phyloP scores from a whole-genome alignment of 2,888 invertebrate genomes.

The Candidula unifasciata region DNA sequence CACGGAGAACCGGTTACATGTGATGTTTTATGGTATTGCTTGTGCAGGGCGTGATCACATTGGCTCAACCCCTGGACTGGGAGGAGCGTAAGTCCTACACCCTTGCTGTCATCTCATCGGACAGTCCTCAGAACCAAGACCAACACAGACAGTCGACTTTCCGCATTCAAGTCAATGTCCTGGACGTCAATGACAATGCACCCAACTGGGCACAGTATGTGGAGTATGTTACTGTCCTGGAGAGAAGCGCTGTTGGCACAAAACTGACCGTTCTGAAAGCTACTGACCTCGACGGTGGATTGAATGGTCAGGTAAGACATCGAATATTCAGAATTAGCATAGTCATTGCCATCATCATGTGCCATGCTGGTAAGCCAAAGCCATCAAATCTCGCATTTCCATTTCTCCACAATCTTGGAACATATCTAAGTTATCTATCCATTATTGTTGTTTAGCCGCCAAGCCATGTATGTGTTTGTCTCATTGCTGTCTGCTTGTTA shows the following conservation, averaged over 20 bases:
- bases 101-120: slow-evolving; percentile 86
- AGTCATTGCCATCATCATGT: no score
- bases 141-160: slow-evolving; percentile 62
- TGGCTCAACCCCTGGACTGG: slow-evolving; percentile 81
- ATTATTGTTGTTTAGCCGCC: no score
- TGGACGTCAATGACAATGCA: slow-evolving; percentile 95
- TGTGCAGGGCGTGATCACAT: slow-evolving; percentile 65
- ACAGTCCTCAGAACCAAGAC: slow-evolving; percentile 81
- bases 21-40: neutral
- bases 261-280: slow-evolving; percentile 63
- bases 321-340: no score
- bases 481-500: no score
- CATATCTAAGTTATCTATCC: no score
- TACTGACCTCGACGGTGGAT: slow-evolving; percentile 63
- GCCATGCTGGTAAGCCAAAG: no score
- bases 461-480: no score
- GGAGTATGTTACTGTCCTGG: slow-evolving; percentile 71
- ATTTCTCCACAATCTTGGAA: no score
- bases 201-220: slow-evolving; percentile 81
- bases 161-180: slow-evolving; percentile 82
- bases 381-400: no score
- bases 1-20: neutral
- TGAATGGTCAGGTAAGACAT: slow-evolving; percentile 60
- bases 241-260: slow-evolving; percentile 57
- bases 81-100: slow-evolving; percentile 85